These are phyloP conservation scores for Pollenia amentaria DNA, from an alignment of 2,888 invertebrate species.

Conservation along the genomic window DNA sequence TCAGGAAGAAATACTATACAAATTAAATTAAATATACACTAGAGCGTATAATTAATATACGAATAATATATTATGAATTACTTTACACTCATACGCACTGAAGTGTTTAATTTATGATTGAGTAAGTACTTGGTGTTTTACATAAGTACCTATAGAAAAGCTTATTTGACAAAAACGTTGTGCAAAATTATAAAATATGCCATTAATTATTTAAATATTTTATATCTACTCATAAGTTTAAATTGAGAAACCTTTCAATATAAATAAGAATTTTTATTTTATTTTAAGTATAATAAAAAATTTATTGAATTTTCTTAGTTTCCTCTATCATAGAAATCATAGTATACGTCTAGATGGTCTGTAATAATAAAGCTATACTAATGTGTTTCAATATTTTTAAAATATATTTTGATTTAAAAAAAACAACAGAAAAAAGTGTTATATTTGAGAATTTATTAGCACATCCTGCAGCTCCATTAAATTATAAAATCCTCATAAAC, in stretches of 20 bases:
- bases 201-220: too few relatives aligned
- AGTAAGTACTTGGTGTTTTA: background rate
- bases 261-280: too few relatives aligned
- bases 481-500: conserved; percentile 39
- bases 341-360: too few relatives aligned
- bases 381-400: too few relatives aligned
- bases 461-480: conserved; percentile 51
- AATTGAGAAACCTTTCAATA: too few relatives aligned
- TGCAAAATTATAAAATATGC: background rate
- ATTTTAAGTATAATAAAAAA: too few relatives aligned
- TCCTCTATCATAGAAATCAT: too few relatives aligned
- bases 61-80: conserved; percentile 12
- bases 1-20: background rate
- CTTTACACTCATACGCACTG: conserved; percentile 51
- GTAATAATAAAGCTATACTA: too few relatives aligned
- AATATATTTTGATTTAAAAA: too few relatives aligned
- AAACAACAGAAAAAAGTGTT: background rate
- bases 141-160: background rate
- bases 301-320: too few relatives aligned
- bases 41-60: conserved; percentile 48
- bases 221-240: too few relatives aligned
- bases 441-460: conserved; percentile 33
- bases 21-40: background rate
- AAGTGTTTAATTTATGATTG: conserved; percentile 4
- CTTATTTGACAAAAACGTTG: background rate